A percentile compares a stretch with the other conserved stretches of the same genome.
These are phyloP conservation scores for Promerops cafer DNA, from an alignment of 2,113 vertebrate species.

Conservation along the genomic window DNA sequence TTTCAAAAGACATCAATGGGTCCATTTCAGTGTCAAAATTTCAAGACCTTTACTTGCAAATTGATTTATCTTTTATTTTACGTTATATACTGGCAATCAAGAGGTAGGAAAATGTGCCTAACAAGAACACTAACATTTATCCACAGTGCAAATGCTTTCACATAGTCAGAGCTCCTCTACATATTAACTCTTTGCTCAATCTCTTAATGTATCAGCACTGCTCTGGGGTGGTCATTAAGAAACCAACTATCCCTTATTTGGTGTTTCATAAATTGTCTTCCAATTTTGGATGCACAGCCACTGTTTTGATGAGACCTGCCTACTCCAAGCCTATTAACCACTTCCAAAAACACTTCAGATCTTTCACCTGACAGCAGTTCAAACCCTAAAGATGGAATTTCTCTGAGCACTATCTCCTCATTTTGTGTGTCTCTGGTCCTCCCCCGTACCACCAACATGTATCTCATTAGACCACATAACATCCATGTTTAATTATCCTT, in stretches of 20 bases:
- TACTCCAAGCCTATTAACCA: not conserved
- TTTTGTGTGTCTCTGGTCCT: not conserved
- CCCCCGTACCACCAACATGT: not conserved
- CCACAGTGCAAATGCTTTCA: not conserved
- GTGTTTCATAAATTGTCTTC: not conserved
- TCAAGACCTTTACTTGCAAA: not conserved
- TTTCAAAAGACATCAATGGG: not conserved
- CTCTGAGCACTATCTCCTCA: not conserved
- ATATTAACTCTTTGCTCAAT: not conserved
- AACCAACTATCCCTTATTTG: not conserved
- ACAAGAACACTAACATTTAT: not conserved
- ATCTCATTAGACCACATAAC: slow-evolving; percentile 5
- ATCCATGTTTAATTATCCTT: slow-evolving; percentile 11
- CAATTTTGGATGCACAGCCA: not conserved
- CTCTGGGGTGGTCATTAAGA: not conserved
- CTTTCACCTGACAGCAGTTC: not conserved
- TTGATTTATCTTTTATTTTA: not conserved
- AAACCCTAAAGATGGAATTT: not conserved
- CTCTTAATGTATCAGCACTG: not conserved
- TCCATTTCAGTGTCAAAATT: not conserved
- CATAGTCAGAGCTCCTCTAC: not conserved
- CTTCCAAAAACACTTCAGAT: not conserved
- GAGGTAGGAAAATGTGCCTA: not conserved
- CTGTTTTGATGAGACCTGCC: not conserved
- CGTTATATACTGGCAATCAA: not conserved